Evolutionary conservation across 2,888 invertebrate genomes (phyloP), one percentile per base, ranked within the genome.

Genomic region (Poecilobothrus nobilitatus): DNA sequence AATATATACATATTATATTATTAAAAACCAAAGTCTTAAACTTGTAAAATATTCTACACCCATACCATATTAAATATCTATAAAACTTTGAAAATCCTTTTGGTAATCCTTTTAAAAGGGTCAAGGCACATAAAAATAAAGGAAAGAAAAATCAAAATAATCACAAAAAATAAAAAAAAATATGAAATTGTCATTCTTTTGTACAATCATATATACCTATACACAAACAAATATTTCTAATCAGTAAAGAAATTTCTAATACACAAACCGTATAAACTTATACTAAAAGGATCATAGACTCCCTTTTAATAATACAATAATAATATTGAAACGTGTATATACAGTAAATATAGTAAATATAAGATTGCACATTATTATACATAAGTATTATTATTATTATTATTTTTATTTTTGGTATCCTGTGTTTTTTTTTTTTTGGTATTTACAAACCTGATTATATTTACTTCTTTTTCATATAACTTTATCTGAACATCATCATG

Each of bases 51-150:
- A 53, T 53, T 53, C 53, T 18, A n/a, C 18, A 53, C 53, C 18
- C 53, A 53, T 53, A 53, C 53, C 53, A 53, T 53, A 53, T 53
- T 12, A 53, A 53, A 53, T 18, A 53, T 53, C 15, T 18, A 53
- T 53, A 53, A 12, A 53, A 53, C 53, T 53, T 53, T 53, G n/a
- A 53, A 53, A 53, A 53, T 53, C 53, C 53, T 53, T 53, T 53
- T 5, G 37, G 53, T 53, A 53, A 53, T 53, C 53, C 53, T 53
- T 53, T 53, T 53, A 53, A 53, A 53, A 53, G 53, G 53, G 53
- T 53, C 53, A 53, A 53, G 53, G 53, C 53, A 53, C 53, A 53
- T 53, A 53, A 53, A 53, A 18, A 18, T 15, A 8, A 41, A 41
- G 12, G 15, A 41, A 41, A 41, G 2, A 8, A 12, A 41, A 41